A percentile compares a stretch with the other conserved stretches of the same genome.
phyloP scores from a whole-genome alignment of 2,888 invertebrate species.

The Nymphalis c-album region DNA sequence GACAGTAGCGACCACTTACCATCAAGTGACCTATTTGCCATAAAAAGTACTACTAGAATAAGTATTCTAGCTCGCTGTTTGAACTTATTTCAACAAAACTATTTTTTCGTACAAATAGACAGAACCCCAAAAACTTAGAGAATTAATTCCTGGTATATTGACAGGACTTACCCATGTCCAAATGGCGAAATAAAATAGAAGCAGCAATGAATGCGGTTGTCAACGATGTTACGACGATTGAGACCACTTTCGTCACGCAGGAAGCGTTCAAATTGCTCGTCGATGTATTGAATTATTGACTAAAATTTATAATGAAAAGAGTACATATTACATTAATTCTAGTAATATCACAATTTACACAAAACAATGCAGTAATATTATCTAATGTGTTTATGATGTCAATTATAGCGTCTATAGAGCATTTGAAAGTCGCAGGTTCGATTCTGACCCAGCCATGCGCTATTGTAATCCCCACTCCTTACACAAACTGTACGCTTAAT shows the following conservation, averaged over 20 bases:
- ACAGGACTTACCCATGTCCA: conserved; percentile 90
- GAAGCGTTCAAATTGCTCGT: conserved; percentile 97
- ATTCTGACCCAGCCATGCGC: too few species aligned
- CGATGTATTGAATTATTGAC: conserved; percentile 97
- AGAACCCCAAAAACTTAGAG: too few species aligned
- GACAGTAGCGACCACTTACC: too few species aligned
- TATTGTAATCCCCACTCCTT: too few species aligned
- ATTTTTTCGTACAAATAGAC: background rate
- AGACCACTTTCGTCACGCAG: conserved; percentile 96
- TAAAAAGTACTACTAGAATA: too few species aligned
- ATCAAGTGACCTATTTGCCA: too few species aligned
- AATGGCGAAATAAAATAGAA: conserved; percentile 98
- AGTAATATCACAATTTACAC: too few species aligned
- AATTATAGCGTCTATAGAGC: background rate
- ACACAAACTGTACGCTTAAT: too few species aligned
- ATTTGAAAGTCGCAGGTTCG: too few species aligned
- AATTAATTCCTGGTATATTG: too few species aligned
- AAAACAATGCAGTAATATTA: too few species aligned
- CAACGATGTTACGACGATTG: conserved; percentile 97
- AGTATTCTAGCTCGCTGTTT: background rate
- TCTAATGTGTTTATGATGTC: background rate
- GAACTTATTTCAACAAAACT: background rate
- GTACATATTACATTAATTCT: background rate
- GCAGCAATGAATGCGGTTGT: conserved; percentile 98
- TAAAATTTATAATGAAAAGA: conserved; percentile 51